Conservation (phyloP, 1,140 invertebrate genomes). For the Charaxes varanes region DNA sequence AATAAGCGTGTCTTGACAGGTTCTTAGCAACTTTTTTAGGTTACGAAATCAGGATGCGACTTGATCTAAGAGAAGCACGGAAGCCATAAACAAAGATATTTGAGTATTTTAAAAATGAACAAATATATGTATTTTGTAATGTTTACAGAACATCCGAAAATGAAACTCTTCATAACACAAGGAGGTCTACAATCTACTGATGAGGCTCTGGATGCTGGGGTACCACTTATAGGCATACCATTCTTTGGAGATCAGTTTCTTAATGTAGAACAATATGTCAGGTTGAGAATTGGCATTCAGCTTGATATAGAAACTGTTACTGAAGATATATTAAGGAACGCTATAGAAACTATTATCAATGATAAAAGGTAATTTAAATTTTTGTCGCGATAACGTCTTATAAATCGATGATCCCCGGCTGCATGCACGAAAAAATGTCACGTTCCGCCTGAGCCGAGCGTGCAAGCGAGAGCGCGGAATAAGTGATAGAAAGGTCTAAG, state of each 20-base stretch:
- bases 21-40: no score
- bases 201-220: conserved; percentile 23
- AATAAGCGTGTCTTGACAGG: no score
- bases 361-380: conserved; percentile 20
- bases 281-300: conserved; percentile 29
- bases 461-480: no score
- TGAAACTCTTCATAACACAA: conserved; percentile 36
- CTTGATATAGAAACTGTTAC: conserved; percentile 30
- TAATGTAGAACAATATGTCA: conserved; percentile 31
- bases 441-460: no score
- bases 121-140: neutral
- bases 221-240: conserved; percentile 30
- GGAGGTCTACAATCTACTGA: conserved; percentile 56
- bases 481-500: no score
- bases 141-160: conserved; percentile 25
- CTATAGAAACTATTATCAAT: conserved; percentile 18
- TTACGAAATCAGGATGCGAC: no score
- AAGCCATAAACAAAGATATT: no score
- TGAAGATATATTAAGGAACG: conserved; percentile 20
- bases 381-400: neutral
- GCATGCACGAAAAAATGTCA: no score
- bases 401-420: no score
- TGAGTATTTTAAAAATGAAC: neutral
- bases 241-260: conserved; percentile 43
- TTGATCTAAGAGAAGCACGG: no score